Evolutionary conservation across 2,888 invertebrate genomes (phyloP), one percentile per base, ranked within the genome.

Genomic region (Cyrtodaria siliqua): DNA sequence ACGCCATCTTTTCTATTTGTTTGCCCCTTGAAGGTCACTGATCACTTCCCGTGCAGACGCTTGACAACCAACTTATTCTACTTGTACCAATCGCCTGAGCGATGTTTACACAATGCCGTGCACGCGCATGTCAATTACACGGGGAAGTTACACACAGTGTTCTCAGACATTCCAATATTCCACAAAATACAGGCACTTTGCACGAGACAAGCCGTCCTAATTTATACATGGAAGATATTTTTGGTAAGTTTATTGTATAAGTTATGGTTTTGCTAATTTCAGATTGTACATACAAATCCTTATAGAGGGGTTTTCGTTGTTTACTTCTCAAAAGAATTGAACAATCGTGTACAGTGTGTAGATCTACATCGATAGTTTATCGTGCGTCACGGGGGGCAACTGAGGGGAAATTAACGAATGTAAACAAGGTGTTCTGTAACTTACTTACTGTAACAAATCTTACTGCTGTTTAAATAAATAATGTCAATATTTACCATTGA

Each of bases 41-140:
- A 52, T 14, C 23, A 52, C 14, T 52, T 9, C 23, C 52, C 20
- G 6, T 52, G 23, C 14, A 52, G 16, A 26, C 52, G 52, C 52
- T 52, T 52, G 52, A 52, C 14, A 24, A 8, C 23, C 20, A 16
- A 18, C 52, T 20, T 3, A 20, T 52, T 52, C 3, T 23, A 24
- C 20, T 24, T 16, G 23, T 3, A 52, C 20, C 9, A 52, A 52
- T 6, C 52, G 52, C 24, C 8, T 52, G 26, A 16, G 52, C 23
- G 52, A 52, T 26, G 26, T 52, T 20, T 52, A 52, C 52, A 52
- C 52, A 52, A n/a, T 52, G 4, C 44, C 44, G 57, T 33, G 68
- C 68, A 68, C 68, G 68, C 68, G 68, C 59, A 42, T 52, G 68
- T 60, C 40, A 52, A 40, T 59, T 57, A 67, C 68, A 68, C 68